Evolutionary conservation across 2,113 vertebrate species (phyloP), one percentile per base, ranked within the genome.

Genomic region (Gallinago media): DNA sequence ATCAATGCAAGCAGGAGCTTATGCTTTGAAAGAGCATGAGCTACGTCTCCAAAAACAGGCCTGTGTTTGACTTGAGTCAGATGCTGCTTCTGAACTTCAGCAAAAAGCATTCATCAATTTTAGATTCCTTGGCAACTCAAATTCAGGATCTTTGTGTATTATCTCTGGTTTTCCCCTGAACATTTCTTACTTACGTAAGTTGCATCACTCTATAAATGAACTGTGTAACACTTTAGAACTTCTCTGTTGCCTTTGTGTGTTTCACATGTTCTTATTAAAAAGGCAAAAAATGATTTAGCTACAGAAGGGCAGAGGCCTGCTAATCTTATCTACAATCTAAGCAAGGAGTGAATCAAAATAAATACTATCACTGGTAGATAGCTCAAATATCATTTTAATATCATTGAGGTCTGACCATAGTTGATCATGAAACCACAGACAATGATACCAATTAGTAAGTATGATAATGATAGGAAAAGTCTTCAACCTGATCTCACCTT

Each of bases 371-470:
- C 47, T 63, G 27, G 8, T 36, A 75, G 11, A 25, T 47, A 34
- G 3, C 8, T 23, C 31, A 73, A 36, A 42, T 54, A 61, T n/a
- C 23, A 66, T 70, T 66, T 77, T 27, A 83, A 6, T 34, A 9
- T 62, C 31, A 26, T 2, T 40, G 46, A 3, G 3, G 2, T 70
- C 23, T 83, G 40, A 25, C 59, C 13, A 9, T 18, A 27, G 4
- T 3, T 70, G 49, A 38, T 20, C 11, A 22, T 17, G n/a, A 58
- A 72, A 44, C n/a, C 21, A 18, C 8, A 67, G 32, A 11, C 11
- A 54, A 7, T 12, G 4, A n/a, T 22, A 66, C 9, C 0, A 2
- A 32, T 15, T 42, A 65, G 21, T 27, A 65, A 18, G 1, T 47
- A n/a, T 26, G 15, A 42, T 55, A 67, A 21, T 12, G 19, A 81